phyloP scores from a whole-genome alignment of 2,888 invertebrate genomes.

The Noctua janthina region DNA sequence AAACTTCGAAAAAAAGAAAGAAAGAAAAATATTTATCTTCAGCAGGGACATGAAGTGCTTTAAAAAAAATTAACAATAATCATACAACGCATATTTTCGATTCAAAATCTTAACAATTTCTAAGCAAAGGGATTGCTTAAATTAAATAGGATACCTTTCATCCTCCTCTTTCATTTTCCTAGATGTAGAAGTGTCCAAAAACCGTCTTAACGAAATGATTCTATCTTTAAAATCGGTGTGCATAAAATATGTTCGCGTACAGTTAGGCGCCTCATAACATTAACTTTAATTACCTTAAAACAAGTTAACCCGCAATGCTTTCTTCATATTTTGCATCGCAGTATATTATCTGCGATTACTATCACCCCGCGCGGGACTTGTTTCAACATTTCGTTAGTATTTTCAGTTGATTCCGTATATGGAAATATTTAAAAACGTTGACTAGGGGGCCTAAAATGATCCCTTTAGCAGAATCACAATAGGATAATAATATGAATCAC shows the following conservation, averaged over 20 bases:
- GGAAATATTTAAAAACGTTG: background rate
- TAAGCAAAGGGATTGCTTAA: background rate
- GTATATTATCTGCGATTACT: constrained; percentile 69
- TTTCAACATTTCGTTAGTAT: constrained; percentile 29
- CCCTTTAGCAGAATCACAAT: too few relatives aligned
- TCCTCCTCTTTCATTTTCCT: too few relatives aligned
- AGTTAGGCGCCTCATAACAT: constrained; percentile 61
- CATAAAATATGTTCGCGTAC: constrained; percentile 28
- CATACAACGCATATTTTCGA: too few relatives aligned
- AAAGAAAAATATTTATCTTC: too few relatives aligned
- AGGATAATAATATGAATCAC: too few relatives aligned
- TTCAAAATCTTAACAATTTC: background rate
- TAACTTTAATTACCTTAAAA: constrained; percentile 65
- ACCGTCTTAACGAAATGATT: background rate
- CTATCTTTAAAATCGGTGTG: background rate
- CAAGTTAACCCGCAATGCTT: constrained; percentile 59
- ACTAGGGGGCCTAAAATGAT: too few relatives aligned
- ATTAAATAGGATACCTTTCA: background rate
- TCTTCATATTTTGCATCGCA: constrained; percentile 68
- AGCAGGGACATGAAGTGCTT: too few relatives aligned
- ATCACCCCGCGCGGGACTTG: constrained; percentile 54
- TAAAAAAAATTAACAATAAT: too few relatives aligned
- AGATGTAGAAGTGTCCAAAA: background rate
- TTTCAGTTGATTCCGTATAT: constrained; percentile 45
- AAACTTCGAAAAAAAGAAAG: too few relatives aligned